These are phyloP conservation scores for Edolisoma coerulescens DNA, from an alignment of 2,113 vertebrate genomes.

Conservation along the genomic window DNA sequence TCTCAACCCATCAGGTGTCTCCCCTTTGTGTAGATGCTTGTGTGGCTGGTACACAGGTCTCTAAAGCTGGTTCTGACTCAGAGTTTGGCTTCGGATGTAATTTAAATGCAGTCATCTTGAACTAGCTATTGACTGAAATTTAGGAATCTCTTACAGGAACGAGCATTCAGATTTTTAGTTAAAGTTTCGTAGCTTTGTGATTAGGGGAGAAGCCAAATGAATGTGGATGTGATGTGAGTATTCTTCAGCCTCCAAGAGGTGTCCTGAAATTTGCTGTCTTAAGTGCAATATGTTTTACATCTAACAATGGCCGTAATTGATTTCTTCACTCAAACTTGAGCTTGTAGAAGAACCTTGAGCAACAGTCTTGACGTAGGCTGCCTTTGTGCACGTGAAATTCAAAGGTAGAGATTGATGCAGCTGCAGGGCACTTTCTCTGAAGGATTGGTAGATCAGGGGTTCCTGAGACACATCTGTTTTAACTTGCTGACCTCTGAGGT, in stretches of 20 bases:
- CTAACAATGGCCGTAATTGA: neutral
- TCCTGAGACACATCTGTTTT: neutral
- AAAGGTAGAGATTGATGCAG: neutral
- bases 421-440: neutral
- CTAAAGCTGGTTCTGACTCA: neutral
- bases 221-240: neutral
- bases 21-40: neutral
- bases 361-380: neutral
- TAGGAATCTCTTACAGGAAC: neutral
- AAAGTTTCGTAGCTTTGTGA: neutral
- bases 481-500: neutral
- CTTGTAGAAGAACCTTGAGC: neutral
- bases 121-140: neutral
- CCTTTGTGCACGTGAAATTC: neutral
- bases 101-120: neutral
- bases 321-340: neutral
- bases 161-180: neutral
- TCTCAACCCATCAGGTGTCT: neutral
- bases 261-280: neutral
- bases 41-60: neutral
- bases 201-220: neutral
- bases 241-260: neutral
- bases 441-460: neutral
- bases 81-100: neutral
- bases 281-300: fast-evolving